Evolutionary conservation across 2,113 vertebrate species (phyloP).

Genomic region (Micromys minutus): DNA sequence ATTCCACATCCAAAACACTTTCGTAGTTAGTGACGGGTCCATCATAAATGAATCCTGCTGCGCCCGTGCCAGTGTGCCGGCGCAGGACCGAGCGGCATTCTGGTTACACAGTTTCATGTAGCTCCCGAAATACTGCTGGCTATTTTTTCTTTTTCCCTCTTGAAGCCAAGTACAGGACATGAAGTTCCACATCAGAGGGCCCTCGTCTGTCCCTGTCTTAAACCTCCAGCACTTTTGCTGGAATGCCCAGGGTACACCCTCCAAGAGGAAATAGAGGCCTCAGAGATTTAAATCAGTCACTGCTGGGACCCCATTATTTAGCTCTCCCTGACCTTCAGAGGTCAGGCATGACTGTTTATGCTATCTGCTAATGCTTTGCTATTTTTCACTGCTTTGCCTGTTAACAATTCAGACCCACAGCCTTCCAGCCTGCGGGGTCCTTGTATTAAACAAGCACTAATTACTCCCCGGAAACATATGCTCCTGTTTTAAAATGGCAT

Average conservation of each 20-base stretch:
- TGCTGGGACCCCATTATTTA: slow-evolving; percentile 88
- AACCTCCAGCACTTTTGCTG: slow-evolving; percentile 67
- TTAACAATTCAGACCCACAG: slow-evolving; percentile 88
- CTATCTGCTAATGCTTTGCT: slow-evolving; percentile 88
- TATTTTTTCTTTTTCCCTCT: slow-evolving; percentile 42
- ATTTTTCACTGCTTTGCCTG: slow-evolving; percentile 84
- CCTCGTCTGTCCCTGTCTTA: background rate
- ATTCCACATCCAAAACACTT: slow-evolving; percentile 52
- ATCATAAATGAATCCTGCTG: slow-evolving; percentile 83
- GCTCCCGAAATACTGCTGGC: slow-evolving; percentile 73
- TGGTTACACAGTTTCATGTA: slow-evolving; percentile 73
- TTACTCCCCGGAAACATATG: slow-evolving; percentile 84
- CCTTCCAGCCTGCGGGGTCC: slow-evolving; percentile 80
- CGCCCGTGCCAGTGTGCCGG: slow-evolving; percentile 81
- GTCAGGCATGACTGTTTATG: slow-evolving; percentile 89
- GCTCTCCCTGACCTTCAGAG: slow-evolving; percentile 87
- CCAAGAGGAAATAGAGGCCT: slow-evolving; percentile 84
- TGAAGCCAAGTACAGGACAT: slow-evolving; percentile 54
- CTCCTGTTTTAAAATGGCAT: slow-evolving; percentile 80
- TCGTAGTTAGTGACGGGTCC: slow-evolving; percentile 74
- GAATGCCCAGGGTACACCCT: slow-evolving; percentile 74
- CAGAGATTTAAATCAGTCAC: slow-evolving; percentile 87
- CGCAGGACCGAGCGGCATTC: background rate
- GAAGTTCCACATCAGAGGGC: slow-evolving; percentile 23
- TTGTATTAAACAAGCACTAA: slow-evolving; percentile 87